Evolutionary conservation across 2,113 vertebrate genomes (phyloP).

Genomic region (Aegotheles bennettii): DNA sequence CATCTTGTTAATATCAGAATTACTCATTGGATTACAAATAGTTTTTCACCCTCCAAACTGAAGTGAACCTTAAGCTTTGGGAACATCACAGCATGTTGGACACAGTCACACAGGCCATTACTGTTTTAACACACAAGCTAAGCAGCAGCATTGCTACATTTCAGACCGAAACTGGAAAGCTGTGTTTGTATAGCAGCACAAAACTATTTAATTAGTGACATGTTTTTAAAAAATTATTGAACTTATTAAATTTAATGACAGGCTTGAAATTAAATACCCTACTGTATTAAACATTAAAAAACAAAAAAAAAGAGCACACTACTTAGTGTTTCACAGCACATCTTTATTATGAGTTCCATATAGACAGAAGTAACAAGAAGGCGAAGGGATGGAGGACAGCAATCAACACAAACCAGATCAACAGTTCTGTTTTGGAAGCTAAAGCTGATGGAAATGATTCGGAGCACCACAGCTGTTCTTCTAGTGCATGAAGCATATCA

Average conservation of each 20-base stretch:
- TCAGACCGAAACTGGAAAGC: not conserved
- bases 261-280: slow-evolving; percentile 58
- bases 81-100: not conserved
- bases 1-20: slow-evolving; percentile 9
- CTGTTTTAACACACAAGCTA: not conserved
- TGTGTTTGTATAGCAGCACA: not conserved
- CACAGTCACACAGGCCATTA: not conserved
- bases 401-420: not conserved
- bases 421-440: not conserved
- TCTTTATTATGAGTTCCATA: not conserved
- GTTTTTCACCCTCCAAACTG: not conserved
- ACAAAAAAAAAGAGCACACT: not conserved
- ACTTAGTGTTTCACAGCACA: not conserved
- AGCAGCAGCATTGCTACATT: not conserved
- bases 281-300: not conserved
- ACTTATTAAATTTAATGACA: slow-evolving; percentile 35
- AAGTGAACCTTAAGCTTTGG: slow-evolving; percentile 4
- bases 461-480: not conserved
- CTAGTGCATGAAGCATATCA: not conserved
- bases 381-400: not conserved
- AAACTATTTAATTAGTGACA: not conserved
- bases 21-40: slow-evolving; percentile 12
- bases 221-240: slow-evolving; percentile 35
- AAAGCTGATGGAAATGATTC: not conserved
- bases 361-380: not conserved